Conservation (phyloP, 2,797 vertebrate genomes). For the Pangasius krempfi region DNA sequence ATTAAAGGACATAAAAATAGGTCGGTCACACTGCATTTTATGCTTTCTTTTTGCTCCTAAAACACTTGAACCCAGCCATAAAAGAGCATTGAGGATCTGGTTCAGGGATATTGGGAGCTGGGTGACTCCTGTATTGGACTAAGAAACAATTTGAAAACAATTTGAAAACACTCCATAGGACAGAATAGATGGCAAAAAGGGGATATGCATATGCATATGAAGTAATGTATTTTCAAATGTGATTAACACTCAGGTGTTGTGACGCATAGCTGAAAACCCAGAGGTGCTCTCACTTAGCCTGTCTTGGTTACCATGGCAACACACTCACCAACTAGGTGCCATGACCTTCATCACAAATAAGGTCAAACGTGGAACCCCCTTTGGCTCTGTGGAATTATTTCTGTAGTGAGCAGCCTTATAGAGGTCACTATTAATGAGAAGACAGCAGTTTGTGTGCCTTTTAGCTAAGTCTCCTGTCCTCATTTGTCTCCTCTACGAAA, state of each 20-base stretch:
- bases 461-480: slow-evolving; percentile 42
- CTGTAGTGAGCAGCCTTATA: slow-evolving; percentile 30
- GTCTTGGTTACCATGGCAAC: slow-evolving; percentile 32
- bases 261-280: slow-evolving; percentile 7
- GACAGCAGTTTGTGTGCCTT: slow-evolving; percentile 34
- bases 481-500: slow-evolving; percentile 18
- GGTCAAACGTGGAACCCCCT: slow-evolving; percentile 38
- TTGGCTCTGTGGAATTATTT: slow-evolving; percentile 39
- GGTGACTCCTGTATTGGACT: background rate
- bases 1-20: background rate
- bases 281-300: background rate
- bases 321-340: slow-evolving; percentile 5
- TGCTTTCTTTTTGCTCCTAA: background rate
- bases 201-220: background rate
- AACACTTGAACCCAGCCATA: background rate
- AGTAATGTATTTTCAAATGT: background rate
- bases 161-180: background rate
- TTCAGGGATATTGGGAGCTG: background rate
- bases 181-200: background rate
- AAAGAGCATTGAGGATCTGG: background rate
- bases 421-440: slow-evolving; percentile 47
- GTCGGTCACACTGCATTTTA: background rate
- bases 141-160: background rate
- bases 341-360: slow-evolving; percentile 29
- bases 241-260: slow-evolving; percentile 13